Evolutionary conservation across 1,140 invertebrate genomes (phyloP), one percentile per base, ranked within the genome.

Genomic region (Helicoverpa armigera): DNA sequence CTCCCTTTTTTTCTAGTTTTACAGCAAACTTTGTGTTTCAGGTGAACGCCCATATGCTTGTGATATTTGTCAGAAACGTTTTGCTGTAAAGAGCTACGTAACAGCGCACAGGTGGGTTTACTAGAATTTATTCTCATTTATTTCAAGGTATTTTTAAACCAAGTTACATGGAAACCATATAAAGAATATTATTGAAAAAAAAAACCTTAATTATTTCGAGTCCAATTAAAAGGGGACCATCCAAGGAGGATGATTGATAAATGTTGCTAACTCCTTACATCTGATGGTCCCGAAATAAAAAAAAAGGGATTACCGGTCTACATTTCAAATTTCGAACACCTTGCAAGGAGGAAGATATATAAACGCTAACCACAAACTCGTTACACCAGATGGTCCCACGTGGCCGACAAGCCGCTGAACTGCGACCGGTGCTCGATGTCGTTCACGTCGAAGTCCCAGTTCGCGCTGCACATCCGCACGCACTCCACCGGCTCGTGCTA

Each of bases 71-170:
- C 96, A 97, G 85, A 97, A 97, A 91, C 95, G 96, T 85, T 97
- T 97, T 91, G 96, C 97, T 16, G 97, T 97, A 67, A 97, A 97
- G 89, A 97, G 97, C 89, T 97, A 97, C 86, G 96, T 97, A 61
- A 97, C 96, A 58, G 97, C 97, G 31, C 97, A 97, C 88, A 95
- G 95, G 95, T 96, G 84, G 84, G 80, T 73, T 10, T 18, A 58
- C 70, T 18, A 54, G 18, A 61, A 53, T 69, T 67, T 50, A 35
- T 69, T 72, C 9, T 2, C 3, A 35, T 35, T 35, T 35, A 35
- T 35, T 35, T 35, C 35, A 35, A 35, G 35, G 35, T 35, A 5
- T 35, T 35, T 23, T 23, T 23, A 23, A 23, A 0, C 23, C 23
- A 23, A 23, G 23, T 23, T 23, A 23, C 23, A 23, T 23, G 23